Base-by-base conservation (phyloP, 2,888 invertebrate genomes). In the Thyatira batis region DNA sequence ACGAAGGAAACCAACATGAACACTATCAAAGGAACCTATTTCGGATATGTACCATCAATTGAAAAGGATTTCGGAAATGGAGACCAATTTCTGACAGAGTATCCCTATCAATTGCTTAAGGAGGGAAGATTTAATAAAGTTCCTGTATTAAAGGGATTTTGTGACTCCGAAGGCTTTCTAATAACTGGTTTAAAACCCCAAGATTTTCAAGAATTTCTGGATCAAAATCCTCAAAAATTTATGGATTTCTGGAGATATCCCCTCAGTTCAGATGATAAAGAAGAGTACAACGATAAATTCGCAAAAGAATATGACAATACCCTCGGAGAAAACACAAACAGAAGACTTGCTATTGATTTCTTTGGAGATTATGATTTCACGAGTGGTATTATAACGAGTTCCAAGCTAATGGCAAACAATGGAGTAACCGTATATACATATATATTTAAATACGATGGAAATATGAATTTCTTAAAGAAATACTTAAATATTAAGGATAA, bases 121-220 rank as follows among this genome's bases (percentile, higher is more conserved):
- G 69, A 81, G 48, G 83, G 83, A n/a, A 74, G 76, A 33, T 81
- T 85, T 49, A 67, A 78, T 9, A 71, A 78, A 21, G 86, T 93
- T 21, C 92, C 93, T 0, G 63, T 86, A 1, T 80, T 93, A 17
- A 85, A 87, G 76, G 93, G 93, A n/a, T 92, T 92, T 60, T 92
- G 87, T 55, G 80, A 84, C 1, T 79, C 73, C 1, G 93, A 93
- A 68, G 93, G 93, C 1, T 71, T 85, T 10, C 65, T 86, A 21
- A 81, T 85, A 68, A 55, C 50, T 23, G 25, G 63, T 45, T 56
- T 73, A 20, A 78, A 76, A 52, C 67, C 73, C 0, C 53, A 65
- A 2, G 61, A 60, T 46, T 49, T 78, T 1, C 57, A 69, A 49
- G 62, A 73, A 43, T 44, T 81, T 1, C 61, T 71, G 17, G 60